These are phyloP conservation scores for Cordilura impudica DNA, from an alignment of 2,888 invertebrate species.

Conservation along the genomic window DNA sequence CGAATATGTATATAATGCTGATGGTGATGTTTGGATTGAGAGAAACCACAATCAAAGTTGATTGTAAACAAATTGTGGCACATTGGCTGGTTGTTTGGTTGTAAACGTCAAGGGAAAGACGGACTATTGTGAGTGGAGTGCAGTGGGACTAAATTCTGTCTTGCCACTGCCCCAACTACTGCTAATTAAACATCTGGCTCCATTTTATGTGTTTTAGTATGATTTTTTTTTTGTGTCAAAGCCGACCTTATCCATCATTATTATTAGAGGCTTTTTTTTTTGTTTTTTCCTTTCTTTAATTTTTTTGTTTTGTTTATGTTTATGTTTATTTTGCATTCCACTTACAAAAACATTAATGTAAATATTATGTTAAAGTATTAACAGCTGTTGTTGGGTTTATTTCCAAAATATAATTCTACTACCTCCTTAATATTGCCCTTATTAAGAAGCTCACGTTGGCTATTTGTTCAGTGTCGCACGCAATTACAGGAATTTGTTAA, in stretches of 20 bases:
- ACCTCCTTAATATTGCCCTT: not conserved
- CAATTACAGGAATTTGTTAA: slow-evolving; percentile 43
- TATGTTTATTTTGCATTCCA: not conserved
- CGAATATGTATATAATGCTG: not conserved
- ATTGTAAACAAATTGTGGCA: slow-evolving; percentile 43
- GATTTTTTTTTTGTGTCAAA: not conserved
- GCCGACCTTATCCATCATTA: not conserved
- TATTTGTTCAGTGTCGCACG: slow-evolving; percentile 24
- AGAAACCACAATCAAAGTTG: slow-evolving; percentile 38
- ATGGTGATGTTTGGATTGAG: not conserved
- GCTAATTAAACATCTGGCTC: too few species aligned
- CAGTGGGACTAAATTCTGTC: not conserved
- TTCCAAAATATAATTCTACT: too few species aligned
- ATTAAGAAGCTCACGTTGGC: too few species aligned
- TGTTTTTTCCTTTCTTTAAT: not conserved
- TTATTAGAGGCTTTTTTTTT: not conserved
- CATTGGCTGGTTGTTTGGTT: not conserved
- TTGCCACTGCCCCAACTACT: too few species aligned
- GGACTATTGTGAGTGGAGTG: too few species aligned
- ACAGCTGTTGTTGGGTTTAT: not conserved
- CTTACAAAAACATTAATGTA: not conserved
- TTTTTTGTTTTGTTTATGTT: not conserved
- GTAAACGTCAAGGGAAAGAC: not conserved
- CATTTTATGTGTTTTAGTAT: not conserved
- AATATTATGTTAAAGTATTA: not conserved